Percentiles rank a stretch among this genome's conserved stretches.
These are phyloP conservation scores for Catagonus wagneri DNA, from an alignment of 2,113 vertebrate species.

Conservation along the genomic window DNA sequence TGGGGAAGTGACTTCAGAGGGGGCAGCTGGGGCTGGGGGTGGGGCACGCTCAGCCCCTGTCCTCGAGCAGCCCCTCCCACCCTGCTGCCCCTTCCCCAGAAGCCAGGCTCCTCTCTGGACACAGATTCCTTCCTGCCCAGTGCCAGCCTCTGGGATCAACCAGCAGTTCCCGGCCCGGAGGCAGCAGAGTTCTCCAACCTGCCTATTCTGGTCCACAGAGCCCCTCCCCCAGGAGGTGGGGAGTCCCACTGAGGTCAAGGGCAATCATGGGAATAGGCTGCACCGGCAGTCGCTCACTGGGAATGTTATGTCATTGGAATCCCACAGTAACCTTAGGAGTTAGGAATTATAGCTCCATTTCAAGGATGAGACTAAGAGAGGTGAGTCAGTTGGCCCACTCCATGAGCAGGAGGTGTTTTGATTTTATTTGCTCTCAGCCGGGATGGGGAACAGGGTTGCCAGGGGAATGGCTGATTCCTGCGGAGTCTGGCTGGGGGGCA, in stretches of 20 bases:
- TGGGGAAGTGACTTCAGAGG: conserved; percentile 35
- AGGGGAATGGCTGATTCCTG: fast-evolving
- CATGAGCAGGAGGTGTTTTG: background rate
- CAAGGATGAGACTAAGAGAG: background rate
- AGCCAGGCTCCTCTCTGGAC: background rate
- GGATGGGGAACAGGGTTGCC: background rate
- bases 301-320: fast-evolving
- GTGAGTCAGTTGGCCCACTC: no score
- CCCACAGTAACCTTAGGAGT: background rate
- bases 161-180: background rate
- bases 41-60: fast-evolving
- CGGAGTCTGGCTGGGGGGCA: background rate
- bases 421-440: background rate
- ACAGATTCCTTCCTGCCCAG: background rate
- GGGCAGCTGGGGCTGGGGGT: background rate
- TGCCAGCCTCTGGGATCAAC: background rate
- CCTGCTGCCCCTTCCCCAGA: background rate
- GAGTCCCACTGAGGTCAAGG: background rate
- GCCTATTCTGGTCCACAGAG: background rate
- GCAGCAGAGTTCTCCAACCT: fast-evolving
- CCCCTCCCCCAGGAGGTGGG: background rate
- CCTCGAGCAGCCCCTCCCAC: fast-evolving
- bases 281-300: fast-evolving
- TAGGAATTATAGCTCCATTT: fast-evolving
- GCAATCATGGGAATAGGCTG: background rate